Evolutionary conservation across 2,888 invertebrate species (phyloP), one percentile per base, ranked within the genome.

Genomic region (Liodrosophila aerea): DNA sequence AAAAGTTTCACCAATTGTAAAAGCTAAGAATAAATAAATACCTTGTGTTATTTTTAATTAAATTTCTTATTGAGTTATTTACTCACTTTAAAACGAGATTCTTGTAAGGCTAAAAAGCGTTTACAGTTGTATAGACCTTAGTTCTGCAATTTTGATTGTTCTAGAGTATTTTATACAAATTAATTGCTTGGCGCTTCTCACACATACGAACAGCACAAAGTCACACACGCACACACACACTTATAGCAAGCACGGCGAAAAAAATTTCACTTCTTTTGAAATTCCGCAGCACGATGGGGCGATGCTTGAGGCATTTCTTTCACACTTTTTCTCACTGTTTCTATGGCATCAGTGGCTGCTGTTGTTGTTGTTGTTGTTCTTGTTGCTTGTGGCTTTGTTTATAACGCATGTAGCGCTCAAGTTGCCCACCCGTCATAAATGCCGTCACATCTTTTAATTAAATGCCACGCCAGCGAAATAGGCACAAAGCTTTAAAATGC

Each of bases 191-290:
- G 65, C 85, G 73, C 76, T 81, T 86, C 83, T 80, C 85, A 73
- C 76, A 76, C 69, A 69, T 63, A 68, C 61, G 7, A 3, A 30
- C 30, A 56, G 22, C 22, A 22, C 22, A 22, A 2, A 22, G 3
- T 4, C 22, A 22, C 22, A 22, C 22, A 22, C 22, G 5, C 22
- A 22, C 22, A 22, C 22, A 22, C 22, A 22, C 22, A 22, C 22
- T 4, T 5, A 22, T 5, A 2, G 15, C 37, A 16, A 73, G 62
- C 59, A 46, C 54, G 64, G 85, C 78, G 85, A 78, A 73, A 72
- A n/a, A 85, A 85, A 86, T 87, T 84, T 86, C 77, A 83, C 85
- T 85, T 80, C 85, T 71, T 73, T 76, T 85, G 67, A 85, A 85
- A 87, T 86, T 85, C 85, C 86, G 66, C 72, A 72, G 66, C 73